These are phyloP conservation scores for Anthoscopus minutus DNA, from an alignment of 2,113 vertebrate species.

Conservation along the genomic window DNA sequence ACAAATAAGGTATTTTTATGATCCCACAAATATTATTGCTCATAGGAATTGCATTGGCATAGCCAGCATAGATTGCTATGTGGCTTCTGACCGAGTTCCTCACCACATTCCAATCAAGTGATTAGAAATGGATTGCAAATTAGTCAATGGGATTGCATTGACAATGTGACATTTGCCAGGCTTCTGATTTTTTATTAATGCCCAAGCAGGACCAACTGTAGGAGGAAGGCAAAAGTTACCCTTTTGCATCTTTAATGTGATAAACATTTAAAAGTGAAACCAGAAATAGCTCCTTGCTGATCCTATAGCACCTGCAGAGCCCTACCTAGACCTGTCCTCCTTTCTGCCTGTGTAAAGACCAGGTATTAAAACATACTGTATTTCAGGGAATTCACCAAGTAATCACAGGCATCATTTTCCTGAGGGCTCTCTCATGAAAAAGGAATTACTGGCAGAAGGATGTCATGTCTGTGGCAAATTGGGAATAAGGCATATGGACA, in stretches of 20 bases:
- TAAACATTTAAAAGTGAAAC: not conserved
- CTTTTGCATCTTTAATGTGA: not conserved
- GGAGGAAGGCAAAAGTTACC: not conserved
- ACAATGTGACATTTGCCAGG: not conserved
- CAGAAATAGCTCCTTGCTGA: not conserved
- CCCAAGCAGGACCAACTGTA: not conserved
- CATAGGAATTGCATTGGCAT: not conserved
- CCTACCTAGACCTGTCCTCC: not conserved
- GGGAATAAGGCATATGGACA: not conserved
- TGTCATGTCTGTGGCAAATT: not conserved
- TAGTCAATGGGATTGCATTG: not conserved
- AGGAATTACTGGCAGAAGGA: not conserved
- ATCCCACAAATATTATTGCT: not conserved
- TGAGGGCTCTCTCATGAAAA: not conserved
- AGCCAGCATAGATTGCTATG: not conserved
- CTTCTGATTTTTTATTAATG: not conserved
- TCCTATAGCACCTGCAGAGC: not conserved
- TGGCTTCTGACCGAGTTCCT: not conserved
- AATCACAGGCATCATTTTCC: not conserved
- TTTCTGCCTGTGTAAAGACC: not conserved
- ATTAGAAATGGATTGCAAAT: not conserved
- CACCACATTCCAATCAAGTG: not conserved
- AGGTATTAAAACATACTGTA: accelerated
- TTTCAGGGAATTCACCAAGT: not conserved
- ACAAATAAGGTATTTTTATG: not conserved